Evolutionary conservation across 2,113 vertebrate genomes (phyloP), one percentile per base, ranked within the genome.

Genomic region (Tragulus kanchil): DNA sequence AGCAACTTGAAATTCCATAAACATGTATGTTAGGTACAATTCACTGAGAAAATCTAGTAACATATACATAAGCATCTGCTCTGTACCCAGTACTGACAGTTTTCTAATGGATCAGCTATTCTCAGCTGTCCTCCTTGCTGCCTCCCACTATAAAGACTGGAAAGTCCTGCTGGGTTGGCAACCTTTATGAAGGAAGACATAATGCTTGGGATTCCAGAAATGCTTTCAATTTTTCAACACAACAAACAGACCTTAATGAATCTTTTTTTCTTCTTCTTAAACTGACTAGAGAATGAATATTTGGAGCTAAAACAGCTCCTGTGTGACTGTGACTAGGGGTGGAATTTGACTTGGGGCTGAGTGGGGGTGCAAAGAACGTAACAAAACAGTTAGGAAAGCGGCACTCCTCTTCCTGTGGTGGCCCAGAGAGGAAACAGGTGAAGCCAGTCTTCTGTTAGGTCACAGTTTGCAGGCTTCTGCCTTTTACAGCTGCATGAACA

Each of bases 21-120:
- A 28, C 5, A 42, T 73, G 1, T 16, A 13, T 8, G 11, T n/a
- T 31, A 17, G 25, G 45, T 11, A 10, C 0, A 4, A 45, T 25
- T 45, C 11, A 36, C 25, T 11, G 52, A 13, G 19, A 69, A 61
- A 31, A 75, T 71, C 65, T 13, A 31, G 1, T 3, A 25, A 1
- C 6, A 1, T 3, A 16, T 16, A 36, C n/a, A 23, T 14, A 23
- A 77, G 48, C 2, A 0, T 58, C n/a, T 9, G 0, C 3, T 2
- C 25, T 10, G 1, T 48, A 62, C 5, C 28, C 5, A 25, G 36
- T 6, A 3, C 31, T 13, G 11, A 17, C 19, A 3, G 1, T 75
- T 45, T 48, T 42, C 59, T 64, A 28, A 50, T 1, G 15, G 54
- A 36, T 6, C 15, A 42, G 21, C 42, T 25, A 4, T 31, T 56